Conservation (phyloP, 2,113 vertebrate genomes). For the Cyanoderma ruficeps region DNA sequence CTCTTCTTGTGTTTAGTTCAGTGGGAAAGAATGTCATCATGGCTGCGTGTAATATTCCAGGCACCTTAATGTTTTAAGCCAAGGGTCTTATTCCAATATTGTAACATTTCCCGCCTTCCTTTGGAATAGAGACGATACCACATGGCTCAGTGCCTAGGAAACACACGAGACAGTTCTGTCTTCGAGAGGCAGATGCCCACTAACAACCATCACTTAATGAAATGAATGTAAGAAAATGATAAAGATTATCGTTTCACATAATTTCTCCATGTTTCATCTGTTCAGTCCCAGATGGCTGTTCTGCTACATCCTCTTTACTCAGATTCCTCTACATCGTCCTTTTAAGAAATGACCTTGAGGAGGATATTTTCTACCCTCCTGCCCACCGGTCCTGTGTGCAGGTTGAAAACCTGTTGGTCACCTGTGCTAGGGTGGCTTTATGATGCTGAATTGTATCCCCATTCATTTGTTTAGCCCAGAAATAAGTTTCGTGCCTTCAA, state of each 20-base stretch:
- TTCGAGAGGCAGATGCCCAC: not conserved
- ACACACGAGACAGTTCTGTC: not conserved
- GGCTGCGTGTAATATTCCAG: not conserved
- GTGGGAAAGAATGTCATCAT: not conserved
- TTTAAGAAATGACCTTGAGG: not conserved
- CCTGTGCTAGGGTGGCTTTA: not conserved
- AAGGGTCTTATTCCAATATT: not conserved
- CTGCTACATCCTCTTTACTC: not conserved
- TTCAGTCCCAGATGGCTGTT: not conserved
- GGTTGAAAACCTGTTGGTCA: not conserved
- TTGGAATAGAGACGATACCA: not conserved
- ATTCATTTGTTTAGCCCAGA: not conserved
- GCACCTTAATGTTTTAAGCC: not conserved
- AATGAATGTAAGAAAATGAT: not conserved
- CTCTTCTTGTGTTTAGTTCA: not conserved
- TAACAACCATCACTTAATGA: not conserved
- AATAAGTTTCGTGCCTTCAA: not conserved
- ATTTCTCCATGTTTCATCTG: not conserved
- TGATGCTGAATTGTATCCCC: not conserved
- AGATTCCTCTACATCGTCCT: not conserved
- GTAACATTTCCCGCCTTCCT: not conserved
- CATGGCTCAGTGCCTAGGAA: not conserved
- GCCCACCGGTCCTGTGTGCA: not conserved
- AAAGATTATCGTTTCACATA: not conserved
- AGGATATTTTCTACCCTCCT: not conserved